Evolutionary conservation across 2,113 vertebrate species (phyloP).

Genomic region (Spizaetus ornatus): DNA sequence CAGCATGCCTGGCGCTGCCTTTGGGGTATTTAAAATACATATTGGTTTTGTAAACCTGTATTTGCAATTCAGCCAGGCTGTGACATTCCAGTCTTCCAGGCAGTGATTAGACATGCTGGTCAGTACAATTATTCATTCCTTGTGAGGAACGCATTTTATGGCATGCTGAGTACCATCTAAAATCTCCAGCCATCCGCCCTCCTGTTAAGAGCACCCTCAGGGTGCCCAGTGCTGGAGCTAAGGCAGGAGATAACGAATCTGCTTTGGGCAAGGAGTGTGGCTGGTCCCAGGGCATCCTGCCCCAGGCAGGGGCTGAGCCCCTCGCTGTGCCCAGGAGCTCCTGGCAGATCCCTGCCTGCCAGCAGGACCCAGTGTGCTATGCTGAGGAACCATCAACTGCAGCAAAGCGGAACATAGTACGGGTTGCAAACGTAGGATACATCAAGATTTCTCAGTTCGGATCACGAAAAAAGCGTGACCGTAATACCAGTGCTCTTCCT

Average conservation of each 20-base stretch:
- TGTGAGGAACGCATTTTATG: background rate
- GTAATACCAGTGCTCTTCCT: background rate
- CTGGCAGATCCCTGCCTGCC: background rate
- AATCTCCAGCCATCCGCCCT: background rate
- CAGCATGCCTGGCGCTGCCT: background rate
- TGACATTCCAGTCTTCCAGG: background rate
- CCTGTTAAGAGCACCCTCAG: background rate
- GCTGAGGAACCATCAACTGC: background rate
- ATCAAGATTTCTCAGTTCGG: rapidly evolving
- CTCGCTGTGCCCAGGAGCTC: background rate
- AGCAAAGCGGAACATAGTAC: background rate
- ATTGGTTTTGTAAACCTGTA: background rate
- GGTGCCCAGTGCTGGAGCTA: too few species aligned
- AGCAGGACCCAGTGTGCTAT: rapidly evolving
- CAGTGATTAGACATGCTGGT: background rate
- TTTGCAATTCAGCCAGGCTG: background rate
- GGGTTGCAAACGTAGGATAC: background rate
- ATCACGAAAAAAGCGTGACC: background rate
- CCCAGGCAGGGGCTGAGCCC: background rate
- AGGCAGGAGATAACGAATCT: background rate
- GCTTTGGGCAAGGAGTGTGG: background rate
- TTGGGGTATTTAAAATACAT: background rate
- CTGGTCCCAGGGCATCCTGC: background rate
- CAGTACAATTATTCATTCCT: background rate
- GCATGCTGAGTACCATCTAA: too few species aligned